phyloP scores from a whole-genome alignment of 2,113 vertebrate genomes.

The Callorhinus ursinus region DNA sequence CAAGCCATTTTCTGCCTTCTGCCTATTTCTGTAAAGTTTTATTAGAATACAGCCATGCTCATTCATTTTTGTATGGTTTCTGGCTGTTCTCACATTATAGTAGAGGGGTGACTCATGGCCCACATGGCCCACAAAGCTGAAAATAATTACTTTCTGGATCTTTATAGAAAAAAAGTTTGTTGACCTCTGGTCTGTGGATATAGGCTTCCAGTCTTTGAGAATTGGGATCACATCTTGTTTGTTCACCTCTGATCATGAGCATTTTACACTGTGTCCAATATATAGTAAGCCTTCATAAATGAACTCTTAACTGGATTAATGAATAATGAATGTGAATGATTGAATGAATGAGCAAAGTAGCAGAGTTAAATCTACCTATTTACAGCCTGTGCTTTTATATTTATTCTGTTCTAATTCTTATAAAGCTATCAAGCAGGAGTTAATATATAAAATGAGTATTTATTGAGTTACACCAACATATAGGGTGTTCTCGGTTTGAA shows the following conservation, averaged over 20 bases:
- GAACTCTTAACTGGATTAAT: background rate
- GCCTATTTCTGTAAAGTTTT: background rate
- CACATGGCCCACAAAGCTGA: background rate
- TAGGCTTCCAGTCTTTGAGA: background rate
- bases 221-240: background rate
- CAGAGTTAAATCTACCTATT: background rate
- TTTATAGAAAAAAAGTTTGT: background rate
- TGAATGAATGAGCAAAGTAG: background rate
- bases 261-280: background rate
- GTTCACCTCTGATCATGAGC: background rate
- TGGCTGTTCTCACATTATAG: background rate
- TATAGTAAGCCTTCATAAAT: background rate
- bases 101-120: background rate
- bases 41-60: background rate
- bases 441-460: background rate
- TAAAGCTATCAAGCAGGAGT: background rate
- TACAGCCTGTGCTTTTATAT: background rate
- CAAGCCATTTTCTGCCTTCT: background rate
- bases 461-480: background rate
- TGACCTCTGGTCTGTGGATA: background rate
- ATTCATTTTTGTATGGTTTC: background rate
- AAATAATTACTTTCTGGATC: background rate
- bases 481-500: background rate
- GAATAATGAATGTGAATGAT: background rate
- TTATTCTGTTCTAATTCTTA: background rate